Evolutionary conservation across 2,888 invertebrate species (phyloP), one percentile per base, ranked within the genome.

Genomic region (Pelosia muscerda): DNA sequence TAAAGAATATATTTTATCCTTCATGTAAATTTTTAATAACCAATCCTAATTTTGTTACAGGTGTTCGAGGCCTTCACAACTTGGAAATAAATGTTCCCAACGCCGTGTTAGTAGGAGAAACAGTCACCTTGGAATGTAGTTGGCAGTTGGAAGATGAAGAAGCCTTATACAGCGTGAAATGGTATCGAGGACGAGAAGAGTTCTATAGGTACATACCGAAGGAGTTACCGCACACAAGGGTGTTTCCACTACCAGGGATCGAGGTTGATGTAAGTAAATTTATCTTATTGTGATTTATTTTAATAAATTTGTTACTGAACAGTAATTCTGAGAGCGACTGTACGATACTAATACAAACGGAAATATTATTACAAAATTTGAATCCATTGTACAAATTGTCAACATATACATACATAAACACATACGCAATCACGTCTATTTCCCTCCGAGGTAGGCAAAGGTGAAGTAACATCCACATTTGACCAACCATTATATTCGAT

Each of bases 131-230:
- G 74, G 96, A 96, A 83, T 97, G 97, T 91, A 96, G 95, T 78
- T 97, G 97, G 95, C 96, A 97, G 89, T 92, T 97, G 68, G 96
- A 97, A 87, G 96, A 96, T 74, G 94, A 95, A 61, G 97, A 97
- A 81, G 96, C 96, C 1, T 91, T 97, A 19, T 97, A 97, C 92
- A 96, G 97, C 68, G 97, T 97, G 77, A 97, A 97, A 90, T 97
- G 97, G 97, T 97, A 97, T 94, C 96, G 97, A 79, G 97, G 97
- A 9, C 86, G 95, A 19, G 95, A 96, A 76, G 97, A 97, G 89
- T 97, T 97, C 95, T 97, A 97, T 94, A 95, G 97, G 87, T 97
- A 96, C 87, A 96, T 97, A 77, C 97, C 97, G 3, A 97, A 97
- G 86, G 97, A 97, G 87, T 90, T 97, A 76, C 97, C 97, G 5